Percentiles rank a stretch among this genome's conserved stretches.
phyloP scores from a whole-genome alignment of 2,888 invertebrate species.

The Mythimna pallens region DNA sequence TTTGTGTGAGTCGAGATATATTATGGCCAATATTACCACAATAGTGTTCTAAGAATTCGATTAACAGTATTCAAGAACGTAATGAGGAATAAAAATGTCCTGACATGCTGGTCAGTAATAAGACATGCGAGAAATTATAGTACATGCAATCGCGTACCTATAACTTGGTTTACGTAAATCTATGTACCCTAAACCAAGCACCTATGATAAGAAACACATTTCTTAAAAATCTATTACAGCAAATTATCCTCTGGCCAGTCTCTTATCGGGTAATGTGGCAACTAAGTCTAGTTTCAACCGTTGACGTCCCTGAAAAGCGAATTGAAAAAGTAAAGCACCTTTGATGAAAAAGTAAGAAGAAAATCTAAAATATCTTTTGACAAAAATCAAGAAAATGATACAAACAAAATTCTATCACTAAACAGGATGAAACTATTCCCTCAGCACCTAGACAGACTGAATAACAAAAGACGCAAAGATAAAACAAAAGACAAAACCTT shows the following conservation, averaged over 20 bases:
- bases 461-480: constrained; percentile 7
- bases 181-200: not conserved
- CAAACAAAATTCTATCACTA: not conserved
- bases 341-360: not conserved
- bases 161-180: not conserved
- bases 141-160: not conserved
- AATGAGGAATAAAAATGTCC: not conserved
- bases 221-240: not conserved
- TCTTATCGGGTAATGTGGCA: too few relatives aligned
- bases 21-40: not conserved
- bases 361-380: not conserved
- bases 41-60: constrained; percentile 27
- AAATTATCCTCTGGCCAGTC: not conserved
- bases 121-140: not conserved
- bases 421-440: constrained; percentile 1
- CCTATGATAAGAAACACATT: not conserved
- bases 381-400: not conserved
- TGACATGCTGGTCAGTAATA: not conserved
- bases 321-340: not conserved
- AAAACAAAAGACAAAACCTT: constrained; percentile 22
- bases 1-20: constrained; percentile 18
- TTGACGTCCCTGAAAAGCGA: not conserved
- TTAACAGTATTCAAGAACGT: not conserved
- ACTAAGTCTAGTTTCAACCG: too few relatives aligned
- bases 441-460: constrained; percentile 1